A percentile compares a stretch with the other conserved stretches of the same genome.
phyloP scores from a whole-genome alignment of 2,888 invertebrate species.

The Andrena hattorfiana region DNA sequence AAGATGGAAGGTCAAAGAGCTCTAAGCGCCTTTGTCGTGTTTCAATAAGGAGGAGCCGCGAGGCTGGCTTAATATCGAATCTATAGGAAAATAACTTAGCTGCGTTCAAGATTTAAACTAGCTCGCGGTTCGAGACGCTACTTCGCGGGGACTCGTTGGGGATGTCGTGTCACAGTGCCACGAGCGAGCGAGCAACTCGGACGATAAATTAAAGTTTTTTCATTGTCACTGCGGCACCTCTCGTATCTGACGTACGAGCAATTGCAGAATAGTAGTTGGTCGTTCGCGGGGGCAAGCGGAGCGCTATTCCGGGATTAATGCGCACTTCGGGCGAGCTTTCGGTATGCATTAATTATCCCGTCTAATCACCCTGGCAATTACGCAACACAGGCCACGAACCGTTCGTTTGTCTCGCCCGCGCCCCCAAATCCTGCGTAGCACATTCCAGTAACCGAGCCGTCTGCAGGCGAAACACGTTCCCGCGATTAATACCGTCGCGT shows the following conservation, averaged over 20 bases:
- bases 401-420: constrained; percentile 7
- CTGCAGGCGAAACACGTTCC: not conserved
- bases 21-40: constrained; percentile 36
- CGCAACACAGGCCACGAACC: constrained; percentile 41
- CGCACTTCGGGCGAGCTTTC: constrained; percentile 33
- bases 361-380: constrained; percentile 63
- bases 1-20: constrained; percentile 38
- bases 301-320: constrained; percentile 57
- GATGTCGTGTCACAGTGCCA: too few species aligned
- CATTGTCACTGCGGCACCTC: not conserved
- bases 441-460: constrained; percentile 6
- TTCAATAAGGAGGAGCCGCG: constrained; percentile 25
- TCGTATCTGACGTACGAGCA: not conserved
- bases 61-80: not conserved
- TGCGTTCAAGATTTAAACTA: not conserved
- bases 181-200: not conserved
- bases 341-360: constrained; percentile 62
- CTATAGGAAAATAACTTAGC: not conserved
- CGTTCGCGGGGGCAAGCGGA: constrained; percentile 23
- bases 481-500: not conserved
- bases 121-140: not conserved
- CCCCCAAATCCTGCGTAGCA: constrained; percentile 33
- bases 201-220: not conserved
- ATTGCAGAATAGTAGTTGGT: constrained; percentile 21
- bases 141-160: not conserved